Percentiles rank a stretch among this genome's conserved stretches.
phyloP scores from a whole-genome alignment of 2,888 invertebrate genomes.

The Drosophila pegasa region DNA sequence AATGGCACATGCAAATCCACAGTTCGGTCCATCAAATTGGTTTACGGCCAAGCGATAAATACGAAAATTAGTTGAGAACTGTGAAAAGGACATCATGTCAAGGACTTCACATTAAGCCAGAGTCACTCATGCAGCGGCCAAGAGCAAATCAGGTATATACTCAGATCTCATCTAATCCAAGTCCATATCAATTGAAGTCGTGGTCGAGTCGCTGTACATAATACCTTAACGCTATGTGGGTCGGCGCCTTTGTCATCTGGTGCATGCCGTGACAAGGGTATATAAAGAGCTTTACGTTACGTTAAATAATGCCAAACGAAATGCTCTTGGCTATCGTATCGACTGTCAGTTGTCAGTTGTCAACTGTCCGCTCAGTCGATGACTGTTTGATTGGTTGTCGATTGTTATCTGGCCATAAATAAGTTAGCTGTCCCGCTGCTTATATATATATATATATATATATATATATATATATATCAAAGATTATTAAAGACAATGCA shows the following conservation, averaged over 20 bases:
- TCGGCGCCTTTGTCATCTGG: background rate
- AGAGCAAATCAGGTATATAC: too few relatives aligned
- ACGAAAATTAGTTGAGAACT: slow-evolving; percentile 19
- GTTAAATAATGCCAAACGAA: slow-evolving; percentile 12
- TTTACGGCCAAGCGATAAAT: slow-evolving; percentile 35
- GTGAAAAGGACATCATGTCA: slow-evolving; percentile 24
- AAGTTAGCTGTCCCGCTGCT: slow-evolving; percentile 21
- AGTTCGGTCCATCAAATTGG: slow-evolving; percentile 20
- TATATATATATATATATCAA: too few relatives aligned
- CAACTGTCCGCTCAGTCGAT: slow-evolving; percentile 28
- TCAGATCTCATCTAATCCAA: background rate
- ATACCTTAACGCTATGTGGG: background rate
- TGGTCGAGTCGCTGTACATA: background rate
- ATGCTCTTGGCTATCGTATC: slow-evolving; percentile 6
- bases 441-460: too few relatives aligned
- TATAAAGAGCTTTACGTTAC: slow-evolving; percentile 9
- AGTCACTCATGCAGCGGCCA: too few relatives aligned
- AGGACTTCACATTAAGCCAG: slow-evolving; percentile 19
- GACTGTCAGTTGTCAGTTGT: slow-evolving; percentile 21
- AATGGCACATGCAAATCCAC: slow-evolving; percentile 46
- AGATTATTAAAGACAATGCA: slow-evolving; percentile 42
- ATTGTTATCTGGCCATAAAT: slow-evolving; percentile 56
- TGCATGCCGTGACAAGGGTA: background rate
- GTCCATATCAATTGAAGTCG: background rate
- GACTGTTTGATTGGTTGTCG: slow-evolving; percentile 32